Base-by-base conservation (phyloP, 2,113 vertebrate genomes). In the Nothobranchius furzeri region DNA sequence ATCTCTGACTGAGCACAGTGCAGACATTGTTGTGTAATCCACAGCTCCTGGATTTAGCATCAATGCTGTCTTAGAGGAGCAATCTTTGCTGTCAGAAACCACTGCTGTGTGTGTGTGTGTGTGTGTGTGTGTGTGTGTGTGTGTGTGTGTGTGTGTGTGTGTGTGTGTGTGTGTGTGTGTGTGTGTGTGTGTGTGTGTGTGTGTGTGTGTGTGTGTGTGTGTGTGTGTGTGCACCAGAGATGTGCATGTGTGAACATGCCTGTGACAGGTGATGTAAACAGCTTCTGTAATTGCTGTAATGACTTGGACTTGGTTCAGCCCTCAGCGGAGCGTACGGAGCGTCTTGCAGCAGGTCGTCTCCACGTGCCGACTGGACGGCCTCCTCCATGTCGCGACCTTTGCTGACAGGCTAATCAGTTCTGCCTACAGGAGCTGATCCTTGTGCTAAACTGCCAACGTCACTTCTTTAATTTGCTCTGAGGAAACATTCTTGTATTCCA, bases 21-120 rank as follows among this genome's bases (percentile, higher is more conserved):
- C 74, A 70, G 68, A 75, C 70, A 51, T 53, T 69, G 69, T 73
- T 40, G 68, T 20, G 9, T 74, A 66, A 77, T 70, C 61, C 73
- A 79, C 68, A 76, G 72, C 68, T 71, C 14, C 76, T 71, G 66
- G 67, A 73, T 77, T 76, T 64, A 47, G 25, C 69, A 64, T 77
- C 85, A 88, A 86, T 76, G 74, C 79, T 72, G 83, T 85, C 81
- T 85, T 77, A 85, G 69, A 57, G 53, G 76, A 76, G 57, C 77
- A 46, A 37, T 60, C 57, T 68, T 47, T 10, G 49, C 56, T 48
- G 64, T 76, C 75, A 64, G 64, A 72, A 82, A 70, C 59, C 69
- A 40, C 45, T n/a, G n/a, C n/a, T 20, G 20, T 20, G 20, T 20
- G 20, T 20, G 20, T 20, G 20, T 20, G 20, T 20, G 20, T 20